These are phyloP conservation scores for Oplegnathus fasciatus DNA, from an alignment of 2,113 vertebrate genomes.

Conservation along the genomic window DNA sequence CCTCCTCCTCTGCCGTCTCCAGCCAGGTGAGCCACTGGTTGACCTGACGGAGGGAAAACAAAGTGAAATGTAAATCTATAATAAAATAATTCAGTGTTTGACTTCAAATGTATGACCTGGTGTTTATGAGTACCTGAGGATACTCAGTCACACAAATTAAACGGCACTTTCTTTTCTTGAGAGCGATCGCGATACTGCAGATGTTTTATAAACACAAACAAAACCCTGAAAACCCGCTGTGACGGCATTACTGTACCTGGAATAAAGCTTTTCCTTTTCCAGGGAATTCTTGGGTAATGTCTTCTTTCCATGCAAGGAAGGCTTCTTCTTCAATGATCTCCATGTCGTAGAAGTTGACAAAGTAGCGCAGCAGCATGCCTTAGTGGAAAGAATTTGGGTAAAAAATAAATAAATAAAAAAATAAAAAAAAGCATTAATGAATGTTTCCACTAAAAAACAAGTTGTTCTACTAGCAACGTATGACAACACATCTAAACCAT, in stretches of 20 bases:
- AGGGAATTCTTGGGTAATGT: constrained; percentile 99
- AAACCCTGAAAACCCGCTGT: neutral
- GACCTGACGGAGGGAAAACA: constrained; percentile 85
- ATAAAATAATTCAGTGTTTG: too few relatives aligned
- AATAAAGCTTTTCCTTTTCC: constrained; percentile 99
- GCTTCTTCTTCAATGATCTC: constrained; percentile 99
- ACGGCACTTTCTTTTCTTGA: neutral
- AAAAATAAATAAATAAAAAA: too few relatives aligned
- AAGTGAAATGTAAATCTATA: too few relatives aligned
- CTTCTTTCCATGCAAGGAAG: constrained; percentile 99
- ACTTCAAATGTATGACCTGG: neutral
- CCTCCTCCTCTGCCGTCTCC: too few relatives aligned
- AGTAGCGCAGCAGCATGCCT: constrained; percentile 99
- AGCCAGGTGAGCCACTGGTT: constrained; percentile 92
- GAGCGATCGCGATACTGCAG: neutral
- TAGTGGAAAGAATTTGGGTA: neutral
- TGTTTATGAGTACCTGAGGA: neutral
- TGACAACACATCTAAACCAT: neutral
- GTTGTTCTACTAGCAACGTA: neutral
- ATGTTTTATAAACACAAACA: neutral
- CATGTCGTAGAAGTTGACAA: constrained; percentile 99
- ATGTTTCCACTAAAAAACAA: neutral
- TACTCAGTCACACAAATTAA: neutral
- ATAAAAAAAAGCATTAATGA: neutral
- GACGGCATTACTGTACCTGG: constrained; percentile 86